Evolutionary conservation across 2,797 vertebrate species (phyloP), one percentile per base, ranked within the genome.

Genomic region (Chelon labrosus): DNA sequence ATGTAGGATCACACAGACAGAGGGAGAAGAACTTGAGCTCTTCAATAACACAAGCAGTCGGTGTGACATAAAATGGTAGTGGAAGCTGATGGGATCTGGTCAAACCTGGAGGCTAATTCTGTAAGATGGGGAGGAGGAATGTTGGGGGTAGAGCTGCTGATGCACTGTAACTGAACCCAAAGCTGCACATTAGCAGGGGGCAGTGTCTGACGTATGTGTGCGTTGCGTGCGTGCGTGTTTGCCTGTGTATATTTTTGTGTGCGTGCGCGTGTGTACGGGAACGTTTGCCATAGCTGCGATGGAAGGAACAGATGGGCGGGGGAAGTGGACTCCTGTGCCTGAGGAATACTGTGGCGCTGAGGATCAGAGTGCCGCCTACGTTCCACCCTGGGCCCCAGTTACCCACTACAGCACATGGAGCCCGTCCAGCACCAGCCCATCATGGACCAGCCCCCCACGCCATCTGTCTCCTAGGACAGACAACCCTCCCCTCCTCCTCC

Each of bases 381-480:
- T 90, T 86, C 91, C 93, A 90, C 92, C 91, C 90, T 90, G 88
- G 91, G 92, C 90, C 91, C 86, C 81, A 81, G 91, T 91, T 92
- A 91, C 90, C 91, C 89, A 91, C 90, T 91, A 89, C 91, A 93
- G 91, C 90, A 87, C 90, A 90, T 94, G 92, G 92, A 94, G 86
- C 84, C 80, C 47, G 55, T 91, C 93, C 93, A 94, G 91, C 87
- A 87, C 86, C 88, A 89, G 90, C 91, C 90, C 87, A 88, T 91
- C 90, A 91, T 80, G 88, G 88, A 89, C 83, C 85, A 84, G 89
- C 90, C 85, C 89, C 90, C 89, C 78, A 25, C 83, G 89, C 93
- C 93, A 93, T 94, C 93, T 94, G 93, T 93, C 92, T 93, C 91
- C 80, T 71, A 92, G 91, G 91, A 93, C 90, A 89, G 90, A 91